phyloP scores from a whole-genome alignment of 2,888 invertebrate species.

The Calameuta idolon region DNA sequence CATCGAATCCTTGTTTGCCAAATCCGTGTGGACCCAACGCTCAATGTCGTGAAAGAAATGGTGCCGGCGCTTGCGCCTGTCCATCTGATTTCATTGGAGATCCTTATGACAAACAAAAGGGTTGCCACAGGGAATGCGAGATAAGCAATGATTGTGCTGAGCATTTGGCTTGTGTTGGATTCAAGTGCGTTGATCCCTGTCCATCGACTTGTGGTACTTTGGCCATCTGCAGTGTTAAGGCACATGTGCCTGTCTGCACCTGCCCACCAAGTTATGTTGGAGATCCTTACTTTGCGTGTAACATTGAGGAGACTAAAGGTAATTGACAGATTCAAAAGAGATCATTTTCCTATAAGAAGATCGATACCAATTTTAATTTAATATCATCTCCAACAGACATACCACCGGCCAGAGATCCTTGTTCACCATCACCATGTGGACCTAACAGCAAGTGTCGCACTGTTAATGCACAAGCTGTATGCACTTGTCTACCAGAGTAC shows the following conservation, averaged over 20 bases:
- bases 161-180: conserved; percentile 81
- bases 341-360: neutral
- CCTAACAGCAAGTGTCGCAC: conserved; percentile 88
- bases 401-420: conserved; percentile 74
- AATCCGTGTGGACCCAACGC: conserved; percentile 89
- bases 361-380: neutral
- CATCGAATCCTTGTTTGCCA: conserved; percentile 81
- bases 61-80: conserved; percentile 88
- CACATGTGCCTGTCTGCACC: conserved; percentile 82
- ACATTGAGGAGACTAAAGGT: conserved; percentile 43
- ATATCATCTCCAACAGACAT: conserved; percentile 7
- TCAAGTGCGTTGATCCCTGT: conserved; percentile 88
- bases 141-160: conserved; percentile 80
- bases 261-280: conserved; percentile 83
- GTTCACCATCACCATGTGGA: conserved; percentile 87
- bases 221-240: conserved; percentile 82
- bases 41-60: conserved; percentile 84
- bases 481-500: conserved; percentile 84
- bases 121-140: conserved; percentile 84
- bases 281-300: conserved; percentile 79
- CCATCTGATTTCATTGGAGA: conserved; percentile 84
- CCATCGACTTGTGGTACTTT: conserved; percentile 84
- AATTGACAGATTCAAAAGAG: conserved; percentile 5
- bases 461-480: conserved; percentile 83
- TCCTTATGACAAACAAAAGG: conserved; percentile 78